Conservation (phyloP, 2,888 invertebrate genomes). For the Craniophora ligustri region DNA sequence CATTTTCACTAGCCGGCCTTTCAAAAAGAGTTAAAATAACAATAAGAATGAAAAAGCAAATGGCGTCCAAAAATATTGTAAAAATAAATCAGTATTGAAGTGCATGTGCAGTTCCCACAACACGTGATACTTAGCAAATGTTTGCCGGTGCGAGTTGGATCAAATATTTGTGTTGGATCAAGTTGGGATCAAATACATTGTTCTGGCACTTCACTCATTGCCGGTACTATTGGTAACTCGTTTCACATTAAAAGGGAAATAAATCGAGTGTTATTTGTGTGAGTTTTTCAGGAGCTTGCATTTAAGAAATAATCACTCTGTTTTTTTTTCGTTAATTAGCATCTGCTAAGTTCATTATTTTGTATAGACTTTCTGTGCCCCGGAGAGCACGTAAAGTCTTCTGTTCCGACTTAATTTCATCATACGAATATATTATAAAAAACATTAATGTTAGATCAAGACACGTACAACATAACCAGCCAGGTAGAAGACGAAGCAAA, state of each 20-base stretch:
- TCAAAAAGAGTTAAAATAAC: too few relatives aligned
- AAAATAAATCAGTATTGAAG: slow-evolving; percentile 10
- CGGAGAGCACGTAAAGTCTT: too few relatives aligned
- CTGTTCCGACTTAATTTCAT: too few relatives aligned
- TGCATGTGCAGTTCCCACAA: slow-evolving; percentile 60
- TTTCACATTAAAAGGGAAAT: background rate
- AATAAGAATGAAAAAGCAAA: too few relatives aligned
- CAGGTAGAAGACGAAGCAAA: too few relatives aligned
- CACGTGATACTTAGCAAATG: slow-evolving; percentile 66
- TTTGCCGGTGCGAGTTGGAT: slow-evolving; percentile 64
- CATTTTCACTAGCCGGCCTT: too few relatives aligned
- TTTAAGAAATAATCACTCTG: background rate
- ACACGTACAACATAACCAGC: too few relatives aligned
- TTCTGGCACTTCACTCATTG: slow-evolving; percentile 60
- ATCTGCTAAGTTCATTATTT: too few relatives aligned
- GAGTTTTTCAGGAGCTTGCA: too few relatives aligned
- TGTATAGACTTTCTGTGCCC: too few relatives aligned
- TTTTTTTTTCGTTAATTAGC: slow-evolving; percentile 16
- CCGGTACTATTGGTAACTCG: slow-evolving; percentile 31
- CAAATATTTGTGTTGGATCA: slow-evolving; percentile 72
- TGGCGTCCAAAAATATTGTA: background rate
- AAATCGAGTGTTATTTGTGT: background rate
- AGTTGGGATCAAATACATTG: slow-evolving; percentile 71
- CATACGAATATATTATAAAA: too few relatives aligned
- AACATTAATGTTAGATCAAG: too few relatives aligned